Base-by-base conservation (phyloP, 2,888 invertebrate species). In the Drosophila mulleri region DNA sequence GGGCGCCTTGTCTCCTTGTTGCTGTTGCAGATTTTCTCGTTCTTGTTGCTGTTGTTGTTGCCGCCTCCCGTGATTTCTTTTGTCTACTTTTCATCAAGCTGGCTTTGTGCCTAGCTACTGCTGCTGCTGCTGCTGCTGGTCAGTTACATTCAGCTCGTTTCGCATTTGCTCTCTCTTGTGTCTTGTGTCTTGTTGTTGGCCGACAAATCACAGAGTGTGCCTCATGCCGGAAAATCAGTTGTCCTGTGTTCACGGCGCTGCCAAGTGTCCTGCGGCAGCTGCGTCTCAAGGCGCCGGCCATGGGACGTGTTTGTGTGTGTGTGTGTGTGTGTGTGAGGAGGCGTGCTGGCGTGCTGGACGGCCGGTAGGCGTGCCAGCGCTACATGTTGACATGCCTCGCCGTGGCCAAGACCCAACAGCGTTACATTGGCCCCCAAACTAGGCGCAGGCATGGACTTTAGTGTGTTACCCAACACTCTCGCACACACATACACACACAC, bases 161-260 rank as follows among this genome's bases (percentile, higher is more conserved):
- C 66, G 72, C 78, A 72, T 68, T 71, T 75, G 26, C 47, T 78
- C 72, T 76, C 45, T 23, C 45, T 37, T 20, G 29, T 48, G 58
- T 69, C 67, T 67, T 59, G 54, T 61, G 35, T 42, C 61, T 56
- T 56, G 59, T 41, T 70, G 76, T 41, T 70, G 76, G 62, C 71
- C 74, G 72, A 86, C 83, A 83, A 83, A 83, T 86, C 86, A 85
- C 86, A 81, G 83, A 83, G 83, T 82, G 76, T 80, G 75, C 67
- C 67, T 50, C 77, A 77, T 77, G 80, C 76, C 80, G 78, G 78
- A 78, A 85, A 85, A 83, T 85, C 86, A 82, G 83, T 75, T 75
- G 72, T 75, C 57, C 75, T 66, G 66, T 67, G 67, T 74, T 47
- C 61, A 50, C 60, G 60, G 63, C 61, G 26, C 29, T 23, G 63